Conservation (phyloP, 2,797 vertebrate species). For the Coilia nasus region DNA sequence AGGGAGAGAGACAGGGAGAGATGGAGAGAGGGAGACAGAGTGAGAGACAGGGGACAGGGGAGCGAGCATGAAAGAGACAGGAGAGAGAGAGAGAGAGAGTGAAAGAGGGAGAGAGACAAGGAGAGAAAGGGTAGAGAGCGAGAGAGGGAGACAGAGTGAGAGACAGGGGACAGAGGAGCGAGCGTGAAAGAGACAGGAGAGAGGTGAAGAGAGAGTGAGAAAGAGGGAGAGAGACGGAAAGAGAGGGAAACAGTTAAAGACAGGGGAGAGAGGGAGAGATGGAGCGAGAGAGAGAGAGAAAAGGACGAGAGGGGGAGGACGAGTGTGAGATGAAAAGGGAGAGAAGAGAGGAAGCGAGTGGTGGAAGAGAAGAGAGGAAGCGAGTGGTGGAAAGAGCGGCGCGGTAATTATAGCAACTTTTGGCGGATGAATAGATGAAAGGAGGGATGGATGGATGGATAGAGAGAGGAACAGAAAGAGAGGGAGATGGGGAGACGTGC, state of each 20-base stretch:
- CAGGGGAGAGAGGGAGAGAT: neutral
- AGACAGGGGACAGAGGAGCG: neutral
- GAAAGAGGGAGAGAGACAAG: neutral
- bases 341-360: neutral
- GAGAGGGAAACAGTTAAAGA: neutral
- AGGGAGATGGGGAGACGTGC: constrained; percentile 16
- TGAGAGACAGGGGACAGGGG: neutral
- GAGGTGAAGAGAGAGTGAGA: neutral
- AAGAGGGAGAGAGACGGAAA: neutral
- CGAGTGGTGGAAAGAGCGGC: neutral
- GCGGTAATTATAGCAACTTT: constrained; percentile 45
- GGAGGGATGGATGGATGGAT: neutral
- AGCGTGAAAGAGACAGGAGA: neutral
- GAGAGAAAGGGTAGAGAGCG: neutral
- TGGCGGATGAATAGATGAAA: neutral
- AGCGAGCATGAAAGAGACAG: neutral
- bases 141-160: neutral
- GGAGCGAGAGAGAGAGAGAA: neutral
- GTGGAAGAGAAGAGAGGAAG: neutral
- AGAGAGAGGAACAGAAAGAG: neutral
- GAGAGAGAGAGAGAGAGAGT: neutral
- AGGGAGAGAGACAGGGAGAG: neutral
- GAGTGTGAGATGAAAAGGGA: no score
- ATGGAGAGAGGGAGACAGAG: neutral
- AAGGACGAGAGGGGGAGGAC: no score